These are phyloP conservation scores for Trichonephila clavata DNA, from an alignment of 1,140 invertebrate species.

Conservation along the genomic window DNA sequence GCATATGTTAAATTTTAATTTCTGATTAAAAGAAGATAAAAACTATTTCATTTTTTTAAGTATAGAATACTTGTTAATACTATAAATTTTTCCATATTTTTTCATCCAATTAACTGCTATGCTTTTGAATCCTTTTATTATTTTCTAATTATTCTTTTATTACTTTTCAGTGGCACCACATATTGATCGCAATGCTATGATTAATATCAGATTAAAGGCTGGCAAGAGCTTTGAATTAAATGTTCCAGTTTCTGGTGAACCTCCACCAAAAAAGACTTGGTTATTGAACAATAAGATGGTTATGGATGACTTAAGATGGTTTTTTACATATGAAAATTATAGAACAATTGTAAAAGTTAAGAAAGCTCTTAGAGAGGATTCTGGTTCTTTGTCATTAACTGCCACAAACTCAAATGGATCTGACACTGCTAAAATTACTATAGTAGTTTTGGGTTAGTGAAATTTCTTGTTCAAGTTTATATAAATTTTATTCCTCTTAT, in stretches of 20 bases:
- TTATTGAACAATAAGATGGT: slow-evolving; percentile 90
- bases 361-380: slow-evolving; percentile 93
- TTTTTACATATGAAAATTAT: slow-evolving; percentile 92
- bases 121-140: too few relatives aligned
- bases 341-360: slow-evolving; percentile 92
- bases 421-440: slow-evolving; percentile 92
- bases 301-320: slow-evolving; percentile 90
- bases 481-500: too few relatives aligned
- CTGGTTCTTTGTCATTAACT: slow-evolving; percentile 87
- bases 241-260: slow-evolving; percentile 96
- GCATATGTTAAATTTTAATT: too few relatives aligned
- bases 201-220: slow-evolving; percentile 94
- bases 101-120: too few relatives aligned
- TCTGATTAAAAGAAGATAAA: too few relatives aligned
- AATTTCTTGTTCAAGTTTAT: not conserved
- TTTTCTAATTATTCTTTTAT: slow-evolving; percentile 77
- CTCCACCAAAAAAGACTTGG: slow-evolving; percentile 97
- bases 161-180: slow-evolving; percentile 90
- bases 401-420: slow-evolving; percentile 95
- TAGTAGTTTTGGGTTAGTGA: slow-evolving; percentile 86
- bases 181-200: slow-evolving; percentile 95
- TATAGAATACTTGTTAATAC: too few relatives aligned
- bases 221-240: slow-evolving; percentile 96
- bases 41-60: too few relatives aligned
- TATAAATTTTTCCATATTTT: too few relatives aligned